phyloP scores from a whole-genome alignment of 1,140 invertebrate species.

The Halesus radiatus region DNA sequence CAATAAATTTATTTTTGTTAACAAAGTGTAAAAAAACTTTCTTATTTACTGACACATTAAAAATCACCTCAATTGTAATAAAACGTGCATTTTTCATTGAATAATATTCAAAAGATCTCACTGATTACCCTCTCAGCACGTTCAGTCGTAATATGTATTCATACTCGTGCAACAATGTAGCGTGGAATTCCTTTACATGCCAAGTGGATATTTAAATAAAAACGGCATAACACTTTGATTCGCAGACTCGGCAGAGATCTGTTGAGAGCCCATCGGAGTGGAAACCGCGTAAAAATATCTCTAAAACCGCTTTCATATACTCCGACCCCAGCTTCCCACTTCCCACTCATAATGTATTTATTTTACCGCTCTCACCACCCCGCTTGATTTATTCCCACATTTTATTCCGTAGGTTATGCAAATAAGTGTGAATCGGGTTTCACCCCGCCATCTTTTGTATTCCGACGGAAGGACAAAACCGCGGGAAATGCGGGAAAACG shows the following conservation, averaged over 20 bases:
- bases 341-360: slow-evolving; percentile 46
- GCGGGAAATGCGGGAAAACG: slow-evolving; percentile 35
- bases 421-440: slow-evolving; percentile 32
- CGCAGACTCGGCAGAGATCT: background rate
- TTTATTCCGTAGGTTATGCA: slow-evolving; percentile 48
- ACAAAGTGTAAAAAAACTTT: no score
- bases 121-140: no score
- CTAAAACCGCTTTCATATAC: slow-evolving; percentile 49
- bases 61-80: no score
- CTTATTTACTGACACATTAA: no score
- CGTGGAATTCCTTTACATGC: no score
- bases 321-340: slow-evolving; percentile 27
- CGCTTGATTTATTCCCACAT: slow-evolving; percentile 45
- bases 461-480: slow-evolving; percentile 41
- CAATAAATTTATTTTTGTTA: no score
- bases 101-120: no score
- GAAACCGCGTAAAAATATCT: slow-evolving; percentile 36
- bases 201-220: no score
- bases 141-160: no score
- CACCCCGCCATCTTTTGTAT: slow-evolving; percentile 46
- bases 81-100: no score
- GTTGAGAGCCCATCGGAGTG: background rate
- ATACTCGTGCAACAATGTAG: no score
- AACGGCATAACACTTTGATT: no score
- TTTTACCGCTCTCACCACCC: slow-evolving; percentile 41